Evolutionary conservation across 2,113 vertebrate species (phyloP), one percentile per base, ranked within the genome.

Genomic region (Rostratula benghalensis): DNA sequence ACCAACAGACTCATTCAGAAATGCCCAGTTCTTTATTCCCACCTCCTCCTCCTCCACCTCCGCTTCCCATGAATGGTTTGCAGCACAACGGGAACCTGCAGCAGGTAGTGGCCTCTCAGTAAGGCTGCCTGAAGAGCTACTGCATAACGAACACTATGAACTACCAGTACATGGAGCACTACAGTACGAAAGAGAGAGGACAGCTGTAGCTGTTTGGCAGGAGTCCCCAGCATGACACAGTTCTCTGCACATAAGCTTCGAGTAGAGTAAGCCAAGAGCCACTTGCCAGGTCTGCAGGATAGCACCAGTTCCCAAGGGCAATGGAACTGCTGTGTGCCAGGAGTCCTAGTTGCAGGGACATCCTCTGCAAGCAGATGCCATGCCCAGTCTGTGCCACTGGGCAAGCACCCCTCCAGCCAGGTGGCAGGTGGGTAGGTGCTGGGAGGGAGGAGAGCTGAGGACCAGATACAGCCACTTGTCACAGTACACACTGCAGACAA

Each of bases 41-140:
- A 1, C 98, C 98, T 2, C 98, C 97, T 5, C 91, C 97, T 1
- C 70, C 92, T 3, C 94, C 93, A 10, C 81, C 94, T 28, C 91
- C 93, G 0, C 93, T 97, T 1, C 97, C 98, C 83, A 97, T 99
- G 98, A 97, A 97, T 84, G 94, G 96, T 35, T 96, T 99, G 97
- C 98, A 98, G 57, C 98, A 98, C 65, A 98, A 96, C 7, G 98
- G 98, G 96, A 98, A 95, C 95, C 98, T 99, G 97, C 98, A 98
- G 94, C 98, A 98, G 97, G 98, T 98, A 73, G 98, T 98, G 84
- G 98, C 98, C 94, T 98, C 98, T 53, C 97, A 96, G 85, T 97
- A 87, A 94, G 57, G 25, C 80, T 37, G 60, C 70, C 46, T 50
- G 30, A 63, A 67, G 33, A 91, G 64, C 81, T 46, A 9, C 63